A percentile compares a stretch with the other conserved stretches of the same genome.
phyloP scores from a whole-genome alignment of 2,797 vertebrate species.

The Huso huso region DNA sequence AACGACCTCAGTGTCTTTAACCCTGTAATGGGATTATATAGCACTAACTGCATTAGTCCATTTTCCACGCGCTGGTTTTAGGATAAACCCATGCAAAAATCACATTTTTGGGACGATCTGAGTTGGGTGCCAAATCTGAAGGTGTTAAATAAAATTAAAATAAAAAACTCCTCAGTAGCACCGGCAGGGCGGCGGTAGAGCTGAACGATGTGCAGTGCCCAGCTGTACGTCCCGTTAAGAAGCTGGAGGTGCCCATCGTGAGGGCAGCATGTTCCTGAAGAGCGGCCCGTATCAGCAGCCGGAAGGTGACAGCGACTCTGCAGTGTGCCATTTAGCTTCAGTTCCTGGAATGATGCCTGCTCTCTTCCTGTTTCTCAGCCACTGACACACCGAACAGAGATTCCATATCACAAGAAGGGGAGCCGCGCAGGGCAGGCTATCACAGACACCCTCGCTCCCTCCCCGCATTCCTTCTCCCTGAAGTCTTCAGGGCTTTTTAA shows the following conservation, averaged over 20 bases:
- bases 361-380: neutral
- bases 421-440: neutral
- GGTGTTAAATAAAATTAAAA: no score
- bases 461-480: constrained; percentile 1
- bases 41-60: no score
- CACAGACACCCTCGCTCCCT: neutral
- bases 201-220: no score
- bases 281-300: neutral
- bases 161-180: no score
- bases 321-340: neutral
- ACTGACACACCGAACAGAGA: neutral
- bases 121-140: no score
- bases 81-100: no score
- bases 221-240: no score
- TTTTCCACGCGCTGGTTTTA: no score
- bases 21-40: no score
- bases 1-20: neutral
- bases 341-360: constrained; percentile 10
- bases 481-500: neutral
- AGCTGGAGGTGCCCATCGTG: neutral
- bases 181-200: no score
- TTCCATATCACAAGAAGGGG: constrained; percentile 5
- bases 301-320: neutral
- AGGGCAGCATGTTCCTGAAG: neutral
- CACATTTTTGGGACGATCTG: no score